Base-by-base conservation (phyloP, 2,113 vertebrate species). In the Vimba vimba region DNA sequence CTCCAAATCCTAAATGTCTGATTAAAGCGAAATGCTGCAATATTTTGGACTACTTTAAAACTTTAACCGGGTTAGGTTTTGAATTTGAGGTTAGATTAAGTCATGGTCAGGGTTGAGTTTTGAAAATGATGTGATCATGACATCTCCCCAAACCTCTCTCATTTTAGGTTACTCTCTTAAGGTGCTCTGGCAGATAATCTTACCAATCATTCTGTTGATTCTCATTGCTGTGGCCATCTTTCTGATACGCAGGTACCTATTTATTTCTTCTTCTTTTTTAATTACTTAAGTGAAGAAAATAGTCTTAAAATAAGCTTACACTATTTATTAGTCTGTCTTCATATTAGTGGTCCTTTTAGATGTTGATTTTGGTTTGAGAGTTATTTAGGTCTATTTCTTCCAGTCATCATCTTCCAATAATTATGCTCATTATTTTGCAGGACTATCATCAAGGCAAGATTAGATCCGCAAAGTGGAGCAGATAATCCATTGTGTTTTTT, bases 241-340 rank as follows among this genome's bases (percentile, higher is more conserved):
- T 1, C 9, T 89, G 19, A 12, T 91, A 33, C 85, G 57, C 84
- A 94, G 92, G 93, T 95, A 52, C 8, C 7, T 59, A 47, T 85
- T 25, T 60, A 11, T 19, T 55, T 66, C 2, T 77, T 75, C 10
- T 55, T 55, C 17, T 55, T 55, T 17, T 19, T 6, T 55, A 33
- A 12, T 79, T 57, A 62, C 25, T 50, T 19, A 23, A 27, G 47
- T 50, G 0, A 30, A 25, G 11, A 74, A 36, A 33, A 68, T 9
- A 3, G 5, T 55, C 52, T 33, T 8, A 19, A 33, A 68, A 68
- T 66, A 9, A 68, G 30, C 15, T 68, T 36, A 7, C 33, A 39
- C 21, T 33, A 21, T 69, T 36, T 21, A 69, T 19, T 68, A 36
- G 4, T 69, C 10, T 21, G 8, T 69, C 17, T 39, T 33, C 19